phyloP scores from a whole-genome alignment of 2,113 vertebrate species.

The Butorides virescens region DNA sequence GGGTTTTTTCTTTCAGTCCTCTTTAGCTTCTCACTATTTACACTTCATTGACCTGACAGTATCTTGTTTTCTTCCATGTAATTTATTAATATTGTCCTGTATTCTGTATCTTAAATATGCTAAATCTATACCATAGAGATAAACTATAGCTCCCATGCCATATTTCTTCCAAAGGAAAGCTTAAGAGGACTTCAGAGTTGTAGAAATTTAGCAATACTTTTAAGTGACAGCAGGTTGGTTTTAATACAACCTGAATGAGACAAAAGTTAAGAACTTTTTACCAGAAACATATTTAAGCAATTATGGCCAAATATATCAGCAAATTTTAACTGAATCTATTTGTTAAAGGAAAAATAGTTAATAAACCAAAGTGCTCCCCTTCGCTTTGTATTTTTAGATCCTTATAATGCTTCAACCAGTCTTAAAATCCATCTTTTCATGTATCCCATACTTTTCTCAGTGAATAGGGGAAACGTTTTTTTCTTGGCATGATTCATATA shows the following conservation, averaged over 20 bases:
- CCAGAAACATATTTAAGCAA: background rate
- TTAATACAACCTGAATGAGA: background rate
- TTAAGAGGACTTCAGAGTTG: background rate
- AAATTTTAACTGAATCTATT: background rate
- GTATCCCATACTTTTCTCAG: background rate
- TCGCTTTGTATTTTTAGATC: background rate
- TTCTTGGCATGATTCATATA: background rate
- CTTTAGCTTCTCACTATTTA: background rate
- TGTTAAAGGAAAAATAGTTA: background rate
- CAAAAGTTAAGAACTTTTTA: background rate
- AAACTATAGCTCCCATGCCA: background rate
- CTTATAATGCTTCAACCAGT: background rate
- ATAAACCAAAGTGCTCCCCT: background rate
- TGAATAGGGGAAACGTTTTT: fast-evolving
- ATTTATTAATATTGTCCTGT: background rate
- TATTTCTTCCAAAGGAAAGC: background rate
- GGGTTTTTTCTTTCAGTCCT: background rate
- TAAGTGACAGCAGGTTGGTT: background rate
- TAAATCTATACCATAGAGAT: background rate
- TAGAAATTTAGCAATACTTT: background rate
- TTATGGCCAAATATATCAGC: background rate
- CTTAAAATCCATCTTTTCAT: background rate
- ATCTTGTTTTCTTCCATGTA: background rate
- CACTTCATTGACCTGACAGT: background rate
- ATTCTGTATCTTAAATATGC: background rate